Evolutionary conservation across 2,888 invertebrate species (phyloP).

Genomic region (Hyposoter didymator): DNA sequence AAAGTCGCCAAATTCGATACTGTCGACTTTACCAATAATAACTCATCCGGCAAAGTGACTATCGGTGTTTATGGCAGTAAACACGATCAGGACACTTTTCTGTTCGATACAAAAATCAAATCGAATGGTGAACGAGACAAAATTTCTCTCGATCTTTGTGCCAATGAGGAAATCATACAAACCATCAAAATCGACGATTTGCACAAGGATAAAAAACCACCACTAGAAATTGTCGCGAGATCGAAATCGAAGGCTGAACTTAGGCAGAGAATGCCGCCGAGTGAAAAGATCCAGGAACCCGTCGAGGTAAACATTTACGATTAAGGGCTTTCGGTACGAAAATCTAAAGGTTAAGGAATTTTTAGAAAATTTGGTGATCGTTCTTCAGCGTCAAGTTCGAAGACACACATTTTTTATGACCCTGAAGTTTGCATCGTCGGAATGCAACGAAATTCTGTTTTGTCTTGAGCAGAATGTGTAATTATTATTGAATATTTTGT

Average conservation of each 20-base stretch:
- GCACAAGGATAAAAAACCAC: constrained; percentile 58
- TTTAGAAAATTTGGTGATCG: no score
- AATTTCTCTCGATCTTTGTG: constrained; percentile 32
- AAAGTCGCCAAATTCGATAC: constrained; percentile 55
- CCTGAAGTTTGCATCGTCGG: no score
- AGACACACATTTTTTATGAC: no score
- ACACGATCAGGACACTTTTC: constrained; percentile 34
- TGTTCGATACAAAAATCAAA: constrained; percentile 37
- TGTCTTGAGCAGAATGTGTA: no score
- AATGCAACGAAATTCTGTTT: no score
- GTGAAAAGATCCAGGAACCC: constrained; percentile 64
- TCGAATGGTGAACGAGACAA: constrained; percentile 16
- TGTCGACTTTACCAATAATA: constrained; percentile 46
- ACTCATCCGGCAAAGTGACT: constrained; percentile 62
- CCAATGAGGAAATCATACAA: constrained; percentile 36
- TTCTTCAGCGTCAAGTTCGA: no score
- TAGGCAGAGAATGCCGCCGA: constrained; percentile 73
- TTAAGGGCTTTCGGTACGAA: no score
- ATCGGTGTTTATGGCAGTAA: constrained; percentile 65
- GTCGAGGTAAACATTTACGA: constrained; percentile 72
- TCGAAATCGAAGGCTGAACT: constrained; percentile 71
- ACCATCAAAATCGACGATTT: constrained; percentile 43
- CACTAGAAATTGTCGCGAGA: constrained; percentile 63
- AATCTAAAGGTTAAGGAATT: no score
- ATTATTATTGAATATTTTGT: no score